Evolutionary conservation across 2,113 vertebrate genomes (phyloP).

Genomic region (Odocoileus virginianus): DNA sequence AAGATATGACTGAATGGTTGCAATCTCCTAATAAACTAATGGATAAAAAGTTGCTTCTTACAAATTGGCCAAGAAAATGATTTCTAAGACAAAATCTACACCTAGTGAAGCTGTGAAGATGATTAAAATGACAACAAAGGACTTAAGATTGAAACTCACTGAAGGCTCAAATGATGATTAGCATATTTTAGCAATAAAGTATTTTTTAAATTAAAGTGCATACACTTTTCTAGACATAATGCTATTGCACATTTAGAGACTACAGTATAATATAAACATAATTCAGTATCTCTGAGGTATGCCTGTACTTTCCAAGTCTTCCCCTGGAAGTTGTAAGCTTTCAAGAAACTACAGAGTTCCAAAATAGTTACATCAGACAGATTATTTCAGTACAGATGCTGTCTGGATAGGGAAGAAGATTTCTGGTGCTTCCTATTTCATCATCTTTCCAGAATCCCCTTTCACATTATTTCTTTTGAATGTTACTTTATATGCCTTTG

Average conservation of each 20-base stretch:
- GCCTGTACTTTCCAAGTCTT: background rate
- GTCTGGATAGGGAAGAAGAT: background rate
- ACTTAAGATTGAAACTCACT: background rate
- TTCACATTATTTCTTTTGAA: background rate
- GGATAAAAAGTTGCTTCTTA: background rate
- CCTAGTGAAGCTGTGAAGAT: background rate
- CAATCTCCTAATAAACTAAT: background rate
- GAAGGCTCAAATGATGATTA: background rate
- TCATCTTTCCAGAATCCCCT: background rate
- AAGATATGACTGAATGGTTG: background rate
- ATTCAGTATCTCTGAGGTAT: background rate
- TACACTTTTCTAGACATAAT: background rate
- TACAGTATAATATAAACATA: background rate
- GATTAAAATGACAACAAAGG: background rate
- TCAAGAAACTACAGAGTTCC: background rate
- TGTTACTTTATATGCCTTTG: background rate
- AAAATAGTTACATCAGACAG: background rate
- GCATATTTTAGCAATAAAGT: background rate
- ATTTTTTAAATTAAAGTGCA: background rate
- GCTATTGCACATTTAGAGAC: background rate
- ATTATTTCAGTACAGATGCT: background rate
- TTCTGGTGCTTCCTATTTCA: background rate
- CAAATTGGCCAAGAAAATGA: background rate
- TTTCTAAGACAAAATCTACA: background rate
- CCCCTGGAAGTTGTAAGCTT: background rate